Percentiles rank a stretch among this genome's conserved stretches.
Conservation (phyloP, 2,113 vertebrate species). For the Rhizomys pruinosus region DNA sequence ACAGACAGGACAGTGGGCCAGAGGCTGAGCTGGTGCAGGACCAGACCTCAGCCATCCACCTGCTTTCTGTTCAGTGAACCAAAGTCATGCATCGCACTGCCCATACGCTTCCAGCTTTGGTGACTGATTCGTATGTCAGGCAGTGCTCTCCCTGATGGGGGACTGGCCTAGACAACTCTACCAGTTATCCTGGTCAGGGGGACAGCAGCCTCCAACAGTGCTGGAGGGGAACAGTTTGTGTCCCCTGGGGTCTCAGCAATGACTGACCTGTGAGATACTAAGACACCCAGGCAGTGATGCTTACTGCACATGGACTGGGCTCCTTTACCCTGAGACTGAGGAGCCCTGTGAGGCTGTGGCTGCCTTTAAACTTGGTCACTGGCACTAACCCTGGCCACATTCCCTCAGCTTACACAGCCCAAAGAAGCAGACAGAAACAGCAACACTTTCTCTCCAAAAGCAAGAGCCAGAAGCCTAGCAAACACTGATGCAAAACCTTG, state of each 20-base stretch:
- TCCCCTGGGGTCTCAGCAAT: not conserved
- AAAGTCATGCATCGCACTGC: not conserved
- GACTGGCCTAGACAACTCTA: not conserved
- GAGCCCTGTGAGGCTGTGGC: slow-evolving; percentile 19
- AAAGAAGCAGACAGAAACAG: slow-evolving; percentile 62
- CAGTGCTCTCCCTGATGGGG: not conserved
- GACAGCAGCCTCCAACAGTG: not conserved
- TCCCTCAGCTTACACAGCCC: slow-evolving; percentile 58
- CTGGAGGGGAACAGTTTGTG: not conserved
- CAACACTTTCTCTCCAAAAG: slow-evolving; percentile 53
- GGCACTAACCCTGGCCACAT: not conserved
- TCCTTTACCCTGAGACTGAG: not conserved
- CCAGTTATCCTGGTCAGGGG: not conserved
- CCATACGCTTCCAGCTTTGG: not conserved
- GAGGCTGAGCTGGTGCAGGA: not conserved
- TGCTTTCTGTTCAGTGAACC: not conserved
- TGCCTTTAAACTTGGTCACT: not conserved
- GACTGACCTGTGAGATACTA: not conserved
- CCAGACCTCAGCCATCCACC: fast-evolving
- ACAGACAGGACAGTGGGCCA: not conserved
- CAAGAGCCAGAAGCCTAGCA: slow-evolving; percentile 2
- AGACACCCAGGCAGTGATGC: slow-evolving; percentile 66
- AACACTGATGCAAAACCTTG: slow-evolving; percentile 62
- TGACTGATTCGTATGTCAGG: not conserved
- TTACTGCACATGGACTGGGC: slow-evolving; percentile 4